Percentiles rank a stretch among this genome's conserved stretches.
These are phyloP conservation scores for Carcina quercana DNA, from an alignment of 2,888 invertebrate species.

Conservation along the genomic window DNA sequence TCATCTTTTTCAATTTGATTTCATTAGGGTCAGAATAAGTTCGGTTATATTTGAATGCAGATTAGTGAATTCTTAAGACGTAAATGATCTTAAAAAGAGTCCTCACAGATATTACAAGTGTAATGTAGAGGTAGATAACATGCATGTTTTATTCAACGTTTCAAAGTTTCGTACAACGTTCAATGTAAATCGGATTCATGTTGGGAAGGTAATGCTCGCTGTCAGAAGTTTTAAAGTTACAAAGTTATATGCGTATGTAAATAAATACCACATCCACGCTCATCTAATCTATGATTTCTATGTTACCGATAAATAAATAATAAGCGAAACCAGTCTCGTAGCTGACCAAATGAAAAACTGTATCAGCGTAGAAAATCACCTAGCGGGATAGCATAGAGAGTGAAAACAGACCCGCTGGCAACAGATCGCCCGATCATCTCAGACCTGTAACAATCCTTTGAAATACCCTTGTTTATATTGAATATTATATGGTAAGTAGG, in stretches of 20 bases:
- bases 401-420: conserved; percentile 49
- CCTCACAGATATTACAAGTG: too few relatives aligned
- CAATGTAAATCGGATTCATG: too few relatives aligned
- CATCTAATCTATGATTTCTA: conserved; percentile 2
- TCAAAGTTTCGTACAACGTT: too few relatives aligned
- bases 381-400: conserved; percentile 62
- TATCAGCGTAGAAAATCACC: conserved; percentile 54
- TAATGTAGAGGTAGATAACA: too few relatives aligned
- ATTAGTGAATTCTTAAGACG: too few relatives aligned
- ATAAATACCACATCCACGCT: background rate
- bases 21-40: too few relatives aligned
- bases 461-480: conserved; percentile 5
- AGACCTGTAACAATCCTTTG: conserved; percentile 23
- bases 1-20: too few relatives aligned
- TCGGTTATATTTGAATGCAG: too few relatives aligned
- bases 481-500: conserved; percentile 6
- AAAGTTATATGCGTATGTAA: background rate
- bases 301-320: conserved; percentile 26
- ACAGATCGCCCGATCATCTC: conserved; percentile 30
- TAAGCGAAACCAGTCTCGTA: conserved; percentile 50
- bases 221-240: background rate
- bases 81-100: too few relatives aligned
- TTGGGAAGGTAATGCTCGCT: too few relatives aligned
- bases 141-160: too few relatives aligned
- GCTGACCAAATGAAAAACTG: conserved; percentile 55